A percentile compares a stretch with the other conserved stretches of the same genome.
phyloP scores from a whole-genome alignment of 1,140 invertebrate genomes.

The Argopecten irradians region DNA sequence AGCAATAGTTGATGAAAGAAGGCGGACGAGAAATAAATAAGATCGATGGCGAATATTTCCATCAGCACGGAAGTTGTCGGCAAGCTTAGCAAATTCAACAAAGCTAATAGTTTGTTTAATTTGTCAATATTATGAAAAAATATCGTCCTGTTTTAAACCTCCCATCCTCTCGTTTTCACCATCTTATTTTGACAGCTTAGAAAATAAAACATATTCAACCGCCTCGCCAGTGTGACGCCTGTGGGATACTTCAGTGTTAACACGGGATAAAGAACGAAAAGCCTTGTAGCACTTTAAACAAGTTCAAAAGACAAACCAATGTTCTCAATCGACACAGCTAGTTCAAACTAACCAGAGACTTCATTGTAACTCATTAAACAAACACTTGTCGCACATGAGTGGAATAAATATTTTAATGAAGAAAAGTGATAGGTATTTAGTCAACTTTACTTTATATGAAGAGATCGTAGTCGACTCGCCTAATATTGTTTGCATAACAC shows the following conservation, averaged over 20 bases:
- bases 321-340: background rate
- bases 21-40: background rate
- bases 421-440: slow-evolving; percentile 46
- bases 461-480: background rate
- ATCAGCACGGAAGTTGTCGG: background rate
- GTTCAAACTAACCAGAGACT: background rate
- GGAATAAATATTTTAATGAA: slow-evolving; percentile 47
- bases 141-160: background rate
- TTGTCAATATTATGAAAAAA: background rate
- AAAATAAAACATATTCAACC: background rate
- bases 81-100: background rate
- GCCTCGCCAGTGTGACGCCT: background rate
- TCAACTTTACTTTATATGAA: background rate
- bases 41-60: background rate
- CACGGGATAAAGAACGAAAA: background rate
- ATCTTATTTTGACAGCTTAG: background rate
- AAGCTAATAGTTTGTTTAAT: background rate
- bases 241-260: background rate
- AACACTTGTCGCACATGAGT: slow-evolving; percentile 36
- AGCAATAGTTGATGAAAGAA: background rate
- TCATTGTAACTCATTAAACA: slow-evolving; percentile 36
- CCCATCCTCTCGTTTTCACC: background rate
- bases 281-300: background rate
- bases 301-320: background rate
- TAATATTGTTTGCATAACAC: background rate